Conservation (phyloP, 2,113 vertebrate genomes). For the Peromyscus polionotus region DNA sequence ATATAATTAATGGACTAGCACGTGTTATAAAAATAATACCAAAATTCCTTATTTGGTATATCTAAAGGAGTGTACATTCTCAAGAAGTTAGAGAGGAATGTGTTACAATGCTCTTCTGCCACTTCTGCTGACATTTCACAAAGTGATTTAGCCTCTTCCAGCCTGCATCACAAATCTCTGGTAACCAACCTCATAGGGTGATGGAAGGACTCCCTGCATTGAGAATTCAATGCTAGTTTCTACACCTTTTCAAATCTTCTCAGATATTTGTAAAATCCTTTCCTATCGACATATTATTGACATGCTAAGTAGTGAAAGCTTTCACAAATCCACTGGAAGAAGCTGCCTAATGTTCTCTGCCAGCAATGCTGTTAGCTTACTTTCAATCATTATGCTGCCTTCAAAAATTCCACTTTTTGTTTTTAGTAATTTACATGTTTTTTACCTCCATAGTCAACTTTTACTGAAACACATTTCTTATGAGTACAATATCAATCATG, state of each 20-base stretch:
- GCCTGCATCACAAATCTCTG: not conserved
- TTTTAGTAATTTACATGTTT: not conserved
- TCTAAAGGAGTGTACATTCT: not conserved
- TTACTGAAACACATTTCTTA: not conserved
- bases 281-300: constrained; percentile 44
- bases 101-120: not conserved
- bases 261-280: not conserved
- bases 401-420: constrained; percentile 11
- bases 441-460: not conserved
- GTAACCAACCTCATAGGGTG: not conserved
- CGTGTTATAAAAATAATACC: constrained; percentile 13
- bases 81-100: not conserved
- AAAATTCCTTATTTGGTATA: constrained; percentile 11
- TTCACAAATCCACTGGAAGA: not conserved
- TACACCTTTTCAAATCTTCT: constrained; percentile 36
- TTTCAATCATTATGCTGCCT: not conserved
- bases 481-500: not conserved
- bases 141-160: constrained; percentile 23
- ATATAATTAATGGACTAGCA: constrained; percentile 63
- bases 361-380: not conserved
- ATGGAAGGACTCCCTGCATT: constrained; percentile 43
- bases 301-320: constrained; percentile 45
- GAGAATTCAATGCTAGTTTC: constrained; percentile 4
- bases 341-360: constrained; percentile 24
- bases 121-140: constrained; percentile 1